Conservation (phyloP, 1,140 invertebrate genomes). For the Melitaea cinxia region DNA sequence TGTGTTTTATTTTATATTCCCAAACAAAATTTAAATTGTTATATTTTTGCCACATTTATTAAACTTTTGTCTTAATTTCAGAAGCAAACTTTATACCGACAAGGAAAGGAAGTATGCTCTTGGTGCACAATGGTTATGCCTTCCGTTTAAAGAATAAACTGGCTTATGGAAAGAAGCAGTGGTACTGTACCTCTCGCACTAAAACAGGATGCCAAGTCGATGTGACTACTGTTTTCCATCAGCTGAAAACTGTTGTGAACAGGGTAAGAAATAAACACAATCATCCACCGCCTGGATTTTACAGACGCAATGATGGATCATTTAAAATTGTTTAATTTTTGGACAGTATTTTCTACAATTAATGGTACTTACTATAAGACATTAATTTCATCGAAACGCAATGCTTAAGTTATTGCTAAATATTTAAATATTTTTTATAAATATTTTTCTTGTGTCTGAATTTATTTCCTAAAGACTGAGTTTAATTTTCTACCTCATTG, state of each 20-base stretch:
- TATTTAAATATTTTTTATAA: not conserved
- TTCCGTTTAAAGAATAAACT: slow-evolving; percentile 76
- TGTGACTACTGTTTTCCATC: slow-evolving; percentile 59
- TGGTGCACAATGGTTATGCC: slow-evolving; percentile 70
- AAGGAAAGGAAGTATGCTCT: slow-evolving; percentile 67
- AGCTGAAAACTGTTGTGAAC: slow-evolving; percentile 53
- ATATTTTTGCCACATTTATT: slow-evolving; percentile 20
- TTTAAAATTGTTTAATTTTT: slow-evolving; percentile 64
- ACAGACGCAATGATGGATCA: slow-evolving; percentile 66
- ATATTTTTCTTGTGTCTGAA: not conserved
- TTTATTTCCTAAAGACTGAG: slow-evolving; percentile 34
- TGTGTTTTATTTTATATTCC: slow-evolving; percentile 1
- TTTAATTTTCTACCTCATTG: slow-evolving; percentile 45
- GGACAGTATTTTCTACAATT: too few species aligned
- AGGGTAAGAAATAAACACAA: slow-evolving; percentile 67
- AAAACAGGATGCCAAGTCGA: slow-evolving; percentile 73
- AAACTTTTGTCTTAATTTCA: slow-evolving; percentile 44
- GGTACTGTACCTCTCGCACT: slow-evolving; percentile 71
- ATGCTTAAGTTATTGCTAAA: not conserved
- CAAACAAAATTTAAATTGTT: not conserved
- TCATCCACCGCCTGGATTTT: slow-evolving; percentile 69
- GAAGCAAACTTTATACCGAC: slow-evolving; percentile 73
- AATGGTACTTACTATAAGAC: too few species aligned
- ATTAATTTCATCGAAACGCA: not conserved
- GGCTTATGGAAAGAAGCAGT: slow-evolving; percentile 75